Conservation (phyloP, 2,888 invertebrate genomes). For the Zygaena filipendulae region DNA sequence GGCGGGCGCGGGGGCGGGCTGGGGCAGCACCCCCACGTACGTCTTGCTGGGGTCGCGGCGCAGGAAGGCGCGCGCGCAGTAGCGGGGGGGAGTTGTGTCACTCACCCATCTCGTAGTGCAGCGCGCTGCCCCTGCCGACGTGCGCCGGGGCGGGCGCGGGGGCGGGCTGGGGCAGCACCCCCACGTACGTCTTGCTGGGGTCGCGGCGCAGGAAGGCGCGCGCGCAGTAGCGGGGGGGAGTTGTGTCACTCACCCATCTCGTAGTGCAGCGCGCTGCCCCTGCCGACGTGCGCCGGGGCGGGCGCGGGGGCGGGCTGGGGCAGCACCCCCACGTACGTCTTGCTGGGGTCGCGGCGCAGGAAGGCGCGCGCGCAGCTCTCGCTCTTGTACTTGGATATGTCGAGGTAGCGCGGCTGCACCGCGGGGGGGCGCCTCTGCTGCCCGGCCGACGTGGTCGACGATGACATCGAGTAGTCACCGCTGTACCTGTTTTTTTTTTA, state of each 20-base stretch:
- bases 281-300: constrained; percentile 23
- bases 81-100: too few relatives aligned
- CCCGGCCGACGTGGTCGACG: constrained; percentile 50
- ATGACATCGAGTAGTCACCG: constrained; percentile 62
- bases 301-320: constrained; percentile 22
- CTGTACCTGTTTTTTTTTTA: constrained; percentile 59
- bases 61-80: too few relatives aligned
- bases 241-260: constrained; percentile 55
- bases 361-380: constrained; percentile 55
- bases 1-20: constrained; percentile 21
- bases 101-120: constrained; percentile 56
- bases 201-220: constrained; percentile 65
- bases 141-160: too few relatives aligned
- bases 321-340: constrained; percentile 52
- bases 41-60: constrained; percentile 69
- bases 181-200: constrained; percentile 64
- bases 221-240: too few relatives aligned
- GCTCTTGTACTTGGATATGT: constrained; percentile 71
- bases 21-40: constrained; percentile 42
- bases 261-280: constrained; percentile 46
- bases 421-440: constrained; percentile 30
- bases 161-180: constrained; percentile 27
- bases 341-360: constrained; percentile 68
- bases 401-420: constrained; percentile 63
- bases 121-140: constrained; percentile 44